phyloP scores from a whole-genome alignment of 1,140 invertebrate genomes.

The Bacillus rossius region DNA sequence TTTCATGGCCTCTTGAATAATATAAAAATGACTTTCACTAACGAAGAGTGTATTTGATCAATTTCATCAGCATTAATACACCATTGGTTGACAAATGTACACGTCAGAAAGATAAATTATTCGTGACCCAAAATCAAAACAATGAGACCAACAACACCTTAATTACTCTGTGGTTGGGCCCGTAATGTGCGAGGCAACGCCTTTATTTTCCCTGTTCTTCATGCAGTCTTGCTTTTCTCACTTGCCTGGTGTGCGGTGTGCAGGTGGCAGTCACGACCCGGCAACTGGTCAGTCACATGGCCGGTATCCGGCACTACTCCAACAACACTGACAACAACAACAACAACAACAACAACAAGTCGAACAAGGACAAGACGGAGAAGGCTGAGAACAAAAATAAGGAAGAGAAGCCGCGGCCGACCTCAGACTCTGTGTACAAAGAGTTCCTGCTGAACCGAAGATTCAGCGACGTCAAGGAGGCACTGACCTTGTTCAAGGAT shows the following conservation, averaged over 20 bases:
- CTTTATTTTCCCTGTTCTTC: background rate
- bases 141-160: too few species aligned
- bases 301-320: conserved; percentile 52
- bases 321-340: conserved; percentile 28
- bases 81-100: too few species aligned
- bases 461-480: conserved; percentile 43
- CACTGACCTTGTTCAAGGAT: conserved; percentile 53
- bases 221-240: background rate
- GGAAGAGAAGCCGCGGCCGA: conserved; percentile 17
- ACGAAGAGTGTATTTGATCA: too few species aligned
- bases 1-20: too few species aligned
- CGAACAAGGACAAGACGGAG: conserved; percentile 14
- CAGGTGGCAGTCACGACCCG: conserved; percentile 49
- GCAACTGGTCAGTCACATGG: conserved; percentile 47
- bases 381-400: conserved; percentile 8
- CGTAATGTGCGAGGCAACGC: background rate
- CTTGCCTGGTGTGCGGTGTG: background rate
- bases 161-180: too few species aligned
- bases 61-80: too few species aligned
- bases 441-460: conserved; percentile 42
- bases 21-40: too few species aligned
- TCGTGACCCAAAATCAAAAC: too few species aligned
- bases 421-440: conserved; percentile 19
- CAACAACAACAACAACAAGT: conserved; percentile 5
- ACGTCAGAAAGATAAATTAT: too few species aligned